phyloP scores from a whole-genome alignment of 2,888 invertebrate species.

The Caenorhabditis doughertyi region DNA sequence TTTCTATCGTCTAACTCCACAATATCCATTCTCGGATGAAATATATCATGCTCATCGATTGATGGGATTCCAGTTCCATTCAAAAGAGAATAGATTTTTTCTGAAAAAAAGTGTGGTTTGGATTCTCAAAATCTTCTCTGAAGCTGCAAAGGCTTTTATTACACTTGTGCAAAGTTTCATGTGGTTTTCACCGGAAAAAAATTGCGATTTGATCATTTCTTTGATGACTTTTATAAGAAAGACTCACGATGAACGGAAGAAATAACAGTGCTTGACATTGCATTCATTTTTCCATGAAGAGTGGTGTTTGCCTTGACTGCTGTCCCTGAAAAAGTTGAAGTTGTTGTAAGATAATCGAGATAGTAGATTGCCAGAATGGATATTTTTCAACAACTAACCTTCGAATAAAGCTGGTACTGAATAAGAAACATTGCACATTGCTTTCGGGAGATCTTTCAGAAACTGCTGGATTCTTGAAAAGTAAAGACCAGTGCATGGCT shows the following conservation, averaged over 20 bases:
- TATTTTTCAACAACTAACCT: neutral
- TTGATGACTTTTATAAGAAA: neutral
- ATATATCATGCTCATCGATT: conserved; percentile 44
- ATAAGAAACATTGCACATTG: conserved; percentile 54
- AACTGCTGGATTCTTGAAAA: conserved; percentile 41
- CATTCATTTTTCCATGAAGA: conserved; percentile 55
- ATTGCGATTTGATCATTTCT: neutral
- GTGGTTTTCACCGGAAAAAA: neutral
- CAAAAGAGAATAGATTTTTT: conserved; percentile 37
- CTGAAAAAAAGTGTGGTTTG: conserved; percentile 20
- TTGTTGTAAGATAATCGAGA: neutral
- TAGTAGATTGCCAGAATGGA: neutral
- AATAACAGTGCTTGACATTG: conserved; percentile 59
- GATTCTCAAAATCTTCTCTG: neutral
- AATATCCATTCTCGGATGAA: conserved; percentile 57
- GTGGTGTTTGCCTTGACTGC: conserved; percentile 46
- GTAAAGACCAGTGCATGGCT: neutral
- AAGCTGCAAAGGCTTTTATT: neutral
- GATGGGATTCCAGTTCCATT: conserved; percentile 34
- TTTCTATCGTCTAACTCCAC: conserved; percentile 51
- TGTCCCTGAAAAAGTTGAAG: conserved; percentile 17
- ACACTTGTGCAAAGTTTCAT: too few relatives aligned
- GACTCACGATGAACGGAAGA: conserved; percentile 57
- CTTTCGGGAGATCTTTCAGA: conserved; percentile 49
- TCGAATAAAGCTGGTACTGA: conserved; percentile 52